Base-by-base conservation (phyloP, 2,113 vertebrate species). In the Heptranchias perlo region DNA sequence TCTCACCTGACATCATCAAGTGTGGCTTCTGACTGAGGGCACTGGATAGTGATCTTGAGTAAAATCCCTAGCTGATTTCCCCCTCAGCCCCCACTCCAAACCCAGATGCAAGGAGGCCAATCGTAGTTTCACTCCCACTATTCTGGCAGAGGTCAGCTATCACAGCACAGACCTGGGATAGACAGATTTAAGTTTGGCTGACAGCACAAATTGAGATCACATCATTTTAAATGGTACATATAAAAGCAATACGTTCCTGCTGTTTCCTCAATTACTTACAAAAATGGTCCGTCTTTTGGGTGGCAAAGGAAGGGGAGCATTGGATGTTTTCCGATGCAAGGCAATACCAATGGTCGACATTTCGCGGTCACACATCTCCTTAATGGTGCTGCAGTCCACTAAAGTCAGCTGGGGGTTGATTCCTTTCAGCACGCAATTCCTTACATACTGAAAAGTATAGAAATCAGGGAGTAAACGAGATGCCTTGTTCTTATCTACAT, bases 361-460 rank as follows among this genome's bases (percentile, higher is more conserved):
- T 97, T 99, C 99, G 96, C 98, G 98, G 93, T 99, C 98, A 39
- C 99, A 99, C 98, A 99, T 98, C 97, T 97, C 97, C 96, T 99
- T 98, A 96, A 99, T 98, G 49, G 97, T 98, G 96, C 97, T 98
- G 97, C 98, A 98, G 97, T 99, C 98, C 87, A 99, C 98, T 76
- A 99, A 97, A 39, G 98, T 99, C 96, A 99, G 98, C 96, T 98
- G 98, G 58, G 99, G 99, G 93, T 98, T 97, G 52, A 98, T 98
- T 96, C 98, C 99, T 95, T 97, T 97, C 97, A 99, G 98, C 96
- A 99, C 97, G 97, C 99, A 99, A 44, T 97, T 97, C 96, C 98
- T 98, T 96, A 99, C 98, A 67, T 99, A 99, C 99, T 99, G 96
- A 52, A 97, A 97, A 31, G 0, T 69, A 69, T 73, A 96, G 94